These are phyloP conservation scores for Metopolophium dirhodum DNA, from an alignment of 1,140 invertebrate genomes.

Conservation along the genomic window DNA sequence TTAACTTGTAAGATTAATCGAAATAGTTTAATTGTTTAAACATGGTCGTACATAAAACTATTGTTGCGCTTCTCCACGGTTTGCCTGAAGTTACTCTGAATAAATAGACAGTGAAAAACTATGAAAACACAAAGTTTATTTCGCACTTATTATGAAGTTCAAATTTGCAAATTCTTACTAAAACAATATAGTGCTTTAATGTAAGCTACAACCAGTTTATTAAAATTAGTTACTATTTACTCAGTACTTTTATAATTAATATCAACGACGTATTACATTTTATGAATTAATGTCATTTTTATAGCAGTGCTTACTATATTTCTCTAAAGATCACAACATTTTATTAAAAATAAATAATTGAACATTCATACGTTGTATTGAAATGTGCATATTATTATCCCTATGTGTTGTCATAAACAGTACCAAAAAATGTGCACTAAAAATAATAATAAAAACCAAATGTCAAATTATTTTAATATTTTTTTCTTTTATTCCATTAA, in stretches of 20 bases:
- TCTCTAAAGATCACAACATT: background rate
- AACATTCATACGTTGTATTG: background rate
- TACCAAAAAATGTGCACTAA: background rate
- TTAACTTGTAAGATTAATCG: conserved; percentile 17
- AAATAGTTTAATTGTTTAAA: conserved; percentile 38
- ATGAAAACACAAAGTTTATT: background rate
- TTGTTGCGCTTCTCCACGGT: background rate
- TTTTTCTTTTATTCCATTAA: background rate
- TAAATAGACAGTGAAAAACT: background rate
- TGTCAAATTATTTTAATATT: background rate
- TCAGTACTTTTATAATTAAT: no score
- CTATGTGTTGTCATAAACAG: background rate
- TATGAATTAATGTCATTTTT: background rate
- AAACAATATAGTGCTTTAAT: no score
- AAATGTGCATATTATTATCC: background rate
- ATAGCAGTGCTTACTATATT: background rate
- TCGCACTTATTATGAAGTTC: background rate
- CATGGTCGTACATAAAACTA: background rate
- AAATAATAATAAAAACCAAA: background rate
- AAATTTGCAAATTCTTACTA: background rate
- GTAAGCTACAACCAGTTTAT: no score
- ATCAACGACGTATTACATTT: background rate
- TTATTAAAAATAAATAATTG: background rate
- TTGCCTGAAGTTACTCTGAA: background rate
- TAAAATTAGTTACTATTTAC: no score